These are phyloP conservation scores for Bombus confusus DNA, from an alignment of 1,140 invertebrate genomes.

Conservation along the genomic window DNA sequence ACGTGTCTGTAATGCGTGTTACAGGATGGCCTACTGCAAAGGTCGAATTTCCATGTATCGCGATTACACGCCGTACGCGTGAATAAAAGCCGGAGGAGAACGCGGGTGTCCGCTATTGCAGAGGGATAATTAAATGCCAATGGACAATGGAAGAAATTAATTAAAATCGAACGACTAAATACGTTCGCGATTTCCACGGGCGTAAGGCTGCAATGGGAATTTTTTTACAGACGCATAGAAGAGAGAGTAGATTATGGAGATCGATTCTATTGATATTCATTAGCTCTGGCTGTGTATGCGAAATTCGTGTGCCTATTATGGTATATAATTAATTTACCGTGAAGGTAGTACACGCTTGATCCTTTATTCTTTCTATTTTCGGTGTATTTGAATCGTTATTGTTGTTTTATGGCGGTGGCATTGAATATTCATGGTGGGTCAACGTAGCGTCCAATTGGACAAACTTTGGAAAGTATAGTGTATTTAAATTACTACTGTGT, in stretches of 20 bases:
- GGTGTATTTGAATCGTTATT: neutral
- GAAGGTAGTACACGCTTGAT: too few species aligned
- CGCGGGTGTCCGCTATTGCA: too few species aligned
- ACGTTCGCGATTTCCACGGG: neutral
- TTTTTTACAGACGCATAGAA: neutral
- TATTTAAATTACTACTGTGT: constrained; percentile 16
- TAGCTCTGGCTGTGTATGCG: neutral
- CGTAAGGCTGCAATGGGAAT: too few species aligned
- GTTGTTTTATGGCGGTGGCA: neutral
- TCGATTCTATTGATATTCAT: neutral
- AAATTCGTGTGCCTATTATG: neutral
- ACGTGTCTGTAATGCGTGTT: neutral
- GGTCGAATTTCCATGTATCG: neutral
- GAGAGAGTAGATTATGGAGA: neutral
- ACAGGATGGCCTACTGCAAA: neutral
- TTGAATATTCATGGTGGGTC: neutral
- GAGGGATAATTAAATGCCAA: neutral
- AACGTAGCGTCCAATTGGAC: neutral
- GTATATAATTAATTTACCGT: neutral
- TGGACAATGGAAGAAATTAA: neutral
- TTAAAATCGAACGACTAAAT: neutral
- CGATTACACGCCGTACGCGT: too few species aligned
- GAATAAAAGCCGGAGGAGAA: neutral
- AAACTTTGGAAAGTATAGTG: constrained; percentile 17
- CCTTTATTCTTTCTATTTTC: neutral